phyloP scores from a whole-genome alignment of 2,888 invertebrate species.

The Leucophenga montana region DNA sequence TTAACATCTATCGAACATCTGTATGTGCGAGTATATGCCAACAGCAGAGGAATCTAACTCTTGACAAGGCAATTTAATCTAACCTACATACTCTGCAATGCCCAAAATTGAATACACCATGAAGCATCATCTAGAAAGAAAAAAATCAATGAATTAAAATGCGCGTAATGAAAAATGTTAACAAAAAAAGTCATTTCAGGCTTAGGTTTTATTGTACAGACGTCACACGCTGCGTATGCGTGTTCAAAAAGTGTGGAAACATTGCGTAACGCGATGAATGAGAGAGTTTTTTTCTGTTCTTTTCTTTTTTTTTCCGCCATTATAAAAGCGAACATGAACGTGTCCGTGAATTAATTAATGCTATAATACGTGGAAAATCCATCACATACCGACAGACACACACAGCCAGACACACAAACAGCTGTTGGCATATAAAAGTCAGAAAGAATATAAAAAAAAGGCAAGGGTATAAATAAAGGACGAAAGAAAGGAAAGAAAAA shows the following conservation, averaged over 20 bases:
- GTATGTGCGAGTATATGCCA: too few species aligned
- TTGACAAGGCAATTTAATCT: too few species aligned
- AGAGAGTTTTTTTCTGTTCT: neutral
- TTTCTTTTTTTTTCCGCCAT: neutral
- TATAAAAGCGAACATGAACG: neutral
- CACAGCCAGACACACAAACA: slow-evolving; percentile 32
- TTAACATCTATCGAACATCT: too few species aligned
- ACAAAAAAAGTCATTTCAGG: too few species aligned
- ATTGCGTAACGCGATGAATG: neutral
- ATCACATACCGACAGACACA: neutral
- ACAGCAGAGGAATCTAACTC: too few species aligned
- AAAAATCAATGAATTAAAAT: neutral
- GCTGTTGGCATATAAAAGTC: slow-evolving; percentile 8
- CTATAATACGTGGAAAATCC: neutral
- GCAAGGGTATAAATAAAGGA: too few species aligned
- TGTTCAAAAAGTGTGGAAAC: neutral
- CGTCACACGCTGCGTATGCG: neutral
- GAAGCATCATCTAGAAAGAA: neutral
- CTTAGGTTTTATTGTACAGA: neutral
- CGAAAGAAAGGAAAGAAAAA: neutral
- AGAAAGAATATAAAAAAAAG: neutral
- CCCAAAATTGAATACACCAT: too few species aligned
- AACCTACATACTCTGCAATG: too few species aligned
- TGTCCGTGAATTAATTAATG: neutral
- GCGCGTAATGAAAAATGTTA: neutral